Percentiles rank a stretch among this genome's conserved stretches.
Conservation (phyloP, 2,113 vertebrate genomes). For the Emydocephalus ijimae region DNA sequence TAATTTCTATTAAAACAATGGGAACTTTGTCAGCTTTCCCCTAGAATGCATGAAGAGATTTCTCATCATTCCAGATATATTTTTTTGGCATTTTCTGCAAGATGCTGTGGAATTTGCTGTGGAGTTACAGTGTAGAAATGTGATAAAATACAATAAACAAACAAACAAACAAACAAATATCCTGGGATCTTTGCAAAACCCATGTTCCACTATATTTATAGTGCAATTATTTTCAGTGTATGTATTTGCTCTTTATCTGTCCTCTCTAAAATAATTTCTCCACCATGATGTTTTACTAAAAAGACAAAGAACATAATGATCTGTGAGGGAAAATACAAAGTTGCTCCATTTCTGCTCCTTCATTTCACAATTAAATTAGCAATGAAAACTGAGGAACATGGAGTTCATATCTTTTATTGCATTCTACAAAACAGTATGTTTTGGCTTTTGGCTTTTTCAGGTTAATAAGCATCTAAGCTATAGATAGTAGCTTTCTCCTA, state of each 20-base stretch:
- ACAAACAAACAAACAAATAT: background rate
- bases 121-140: background rate
- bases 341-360: background rate
- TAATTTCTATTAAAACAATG: background rate
- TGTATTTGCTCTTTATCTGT: background rate
- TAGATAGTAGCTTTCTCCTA: background rate
- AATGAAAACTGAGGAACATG: background rate
- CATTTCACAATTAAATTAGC: background rate
- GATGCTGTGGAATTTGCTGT: background rate
- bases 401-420: background rate
- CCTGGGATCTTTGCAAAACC: background rate
- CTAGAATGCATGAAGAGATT: background rate
- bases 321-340: background rate
- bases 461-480: background rate
- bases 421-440: background rate
- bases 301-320: background rate
- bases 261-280: background rate
- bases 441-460: background rate
- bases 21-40: background rate
- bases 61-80: background rate
- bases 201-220: background rate
- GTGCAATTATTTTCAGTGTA: background rate
- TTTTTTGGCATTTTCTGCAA: background rate
- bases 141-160: background rate
- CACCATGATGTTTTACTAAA: background rate